These are phyloP conservation scores for Bergia sp. DNA, from an alignment of 92 coral and sea anemone species.

Conservation along the genomic window DNA sequence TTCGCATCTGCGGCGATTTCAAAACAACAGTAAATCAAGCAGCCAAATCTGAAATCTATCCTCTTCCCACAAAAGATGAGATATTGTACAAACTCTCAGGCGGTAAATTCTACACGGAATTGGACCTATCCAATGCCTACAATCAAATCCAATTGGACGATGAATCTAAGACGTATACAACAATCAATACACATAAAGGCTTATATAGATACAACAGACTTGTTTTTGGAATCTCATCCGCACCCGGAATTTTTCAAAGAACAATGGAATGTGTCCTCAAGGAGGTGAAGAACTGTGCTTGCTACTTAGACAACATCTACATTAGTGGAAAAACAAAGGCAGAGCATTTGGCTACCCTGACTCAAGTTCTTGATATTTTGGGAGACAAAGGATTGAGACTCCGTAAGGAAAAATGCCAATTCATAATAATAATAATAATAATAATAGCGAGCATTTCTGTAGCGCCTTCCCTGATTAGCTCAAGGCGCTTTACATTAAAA, in stretches of 20 bases:
- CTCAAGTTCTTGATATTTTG: no score
- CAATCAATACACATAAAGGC: not conserved
- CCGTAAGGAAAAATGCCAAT: no score
- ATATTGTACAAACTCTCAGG: not conserved
- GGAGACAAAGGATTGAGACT: no score
- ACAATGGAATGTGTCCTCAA: constrained; percentile 41
- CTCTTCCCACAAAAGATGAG: no score
- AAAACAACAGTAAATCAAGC: no score
- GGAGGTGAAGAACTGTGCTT: constrained; percentile 5
- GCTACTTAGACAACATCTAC: constrained; percentile 5
- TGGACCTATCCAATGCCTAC: not conserved
- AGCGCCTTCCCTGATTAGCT: constrained; percentile 27
- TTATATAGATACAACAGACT: constrained; percentile 16
- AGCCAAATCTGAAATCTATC: no score
- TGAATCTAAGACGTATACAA: not conserved
- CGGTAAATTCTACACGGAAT: not conserved
- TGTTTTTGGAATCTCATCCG: not conserved
- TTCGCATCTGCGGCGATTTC: no score
- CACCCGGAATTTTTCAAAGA: constrained; percentile 21
- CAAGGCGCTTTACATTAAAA: constrained; percentile 17
- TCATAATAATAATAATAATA: no score
- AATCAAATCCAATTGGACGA: not conserved
- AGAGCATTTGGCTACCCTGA: constrained; percentile 6
- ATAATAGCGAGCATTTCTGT: not conserved
- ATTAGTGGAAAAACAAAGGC: constrained; percentile 30